Conservation (phyloP, 1,140 invertebrate genomes). For the Littorina saxatilis region DNA sequence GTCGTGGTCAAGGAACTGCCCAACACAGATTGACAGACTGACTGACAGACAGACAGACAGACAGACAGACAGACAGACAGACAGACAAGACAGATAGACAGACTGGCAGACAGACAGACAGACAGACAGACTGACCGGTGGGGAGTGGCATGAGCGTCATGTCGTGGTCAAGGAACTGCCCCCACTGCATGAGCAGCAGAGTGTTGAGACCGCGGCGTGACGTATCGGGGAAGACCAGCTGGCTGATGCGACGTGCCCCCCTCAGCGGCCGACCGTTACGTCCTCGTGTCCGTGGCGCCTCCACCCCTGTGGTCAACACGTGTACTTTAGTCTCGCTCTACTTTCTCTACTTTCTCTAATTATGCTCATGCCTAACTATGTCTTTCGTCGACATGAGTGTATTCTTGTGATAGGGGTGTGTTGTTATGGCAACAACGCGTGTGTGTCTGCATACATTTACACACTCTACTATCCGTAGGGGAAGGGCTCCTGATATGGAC, state of each 20-base stretch:
- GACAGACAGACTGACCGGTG: slow-evolving; percentile 34
- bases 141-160: slow-evolving; percentile 26
- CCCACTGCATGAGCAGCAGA: slow-evolving; percentile 50
- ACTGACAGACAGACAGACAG: neutral
- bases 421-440: no score
- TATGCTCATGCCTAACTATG: no score
- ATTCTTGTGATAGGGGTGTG: no score
- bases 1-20: slow-evolving; percentile 45
- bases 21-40: slow-evolving; percentile 41
- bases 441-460: no score
- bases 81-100: no score
- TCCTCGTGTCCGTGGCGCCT: neutral
- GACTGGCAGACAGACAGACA: no score
- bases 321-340: no score
- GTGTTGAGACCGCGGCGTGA: neutral
- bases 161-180: slow-evolving; percentile 48
- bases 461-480: no score
- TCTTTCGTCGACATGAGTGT: no score
- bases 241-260: slow-evolving; percentile 27
- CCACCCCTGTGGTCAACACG: neutral
- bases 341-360: no score
- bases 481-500: no score
- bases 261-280: slow-evolving; percentile 27
- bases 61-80: neutral
- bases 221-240: neutral